Conservation (phyloP, 2,797 vertebrate genomes). For the Garrulus glandarius region DNA sequence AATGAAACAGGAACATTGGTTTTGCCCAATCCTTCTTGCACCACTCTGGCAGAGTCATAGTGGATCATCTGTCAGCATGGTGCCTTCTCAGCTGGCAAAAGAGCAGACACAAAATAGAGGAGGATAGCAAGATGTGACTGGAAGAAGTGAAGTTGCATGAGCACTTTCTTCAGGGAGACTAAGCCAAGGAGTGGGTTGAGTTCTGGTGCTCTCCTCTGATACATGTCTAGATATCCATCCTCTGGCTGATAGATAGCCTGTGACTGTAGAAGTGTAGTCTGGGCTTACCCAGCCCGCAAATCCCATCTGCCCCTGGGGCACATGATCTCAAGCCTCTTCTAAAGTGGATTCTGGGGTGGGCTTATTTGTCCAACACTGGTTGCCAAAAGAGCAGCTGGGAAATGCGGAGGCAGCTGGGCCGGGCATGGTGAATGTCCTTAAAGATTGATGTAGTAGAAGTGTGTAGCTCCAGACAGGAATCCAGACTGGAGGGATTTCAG, state of each 20-base stretch:
- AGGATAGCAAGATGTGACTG: not conserved
- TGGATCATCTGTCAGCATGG: not conserved
- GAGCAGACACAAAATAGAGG: not conserved
- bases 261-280: not conserved
- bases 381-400: conserved; percentile 64
- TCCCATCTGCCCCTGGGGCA: conserved; percentile 39
- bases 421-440: conserved; percentile 36
- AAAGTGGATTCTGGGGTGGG: conserved; percentile 31
- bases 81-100: not conserved
- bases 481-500: conserved; percentile 55
- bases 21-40: not conserved
- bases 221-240: conserved; percentile 1
- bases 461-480: conserved; percentile 47
- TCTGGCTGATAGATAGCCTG: not conserved
- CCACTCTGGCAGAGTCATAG: not conserved
- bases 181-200: not conserved
- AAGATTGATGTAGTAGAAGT: conserved; percentile 56
- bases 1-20: not conserved
- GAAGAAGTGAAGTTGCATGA: not conserved
- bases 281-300: not conserved
- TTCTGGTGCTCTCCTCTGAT: conserved; percentile 17
- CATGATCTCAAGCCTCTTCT: conserved; percentile 27
- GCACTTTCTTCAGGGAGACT: not conserved
- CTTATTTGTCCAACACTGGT: conserved; percentile 30
- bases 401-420: conserved; percentile 40